Conservation (phyloP, 2,888 invertebrate genomes). For the Neelides folsomi region DNA sequence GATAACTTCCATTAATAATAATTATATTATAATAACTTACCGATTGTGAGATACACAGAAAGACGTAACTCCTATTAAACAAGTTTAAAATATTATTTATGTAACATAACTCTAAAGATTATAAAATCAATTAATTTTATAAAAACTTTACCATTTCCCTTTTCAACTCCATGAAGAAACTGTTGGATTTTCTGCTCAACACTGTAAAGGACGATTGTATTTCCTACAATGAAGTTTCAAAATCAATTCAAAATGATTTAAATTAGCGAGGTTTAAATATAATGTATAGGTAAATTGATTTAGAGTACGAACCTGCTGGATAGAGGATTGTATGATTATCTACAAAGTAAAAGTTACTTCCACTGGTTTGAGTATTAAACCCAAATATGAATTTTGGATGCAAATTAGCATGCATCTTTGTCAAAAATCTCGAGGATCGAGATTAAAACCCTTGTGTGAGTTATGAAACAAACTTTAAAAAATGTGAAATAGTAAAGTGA, state of each 20-base stretch:
- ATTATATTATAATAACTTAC: too few species aligned
- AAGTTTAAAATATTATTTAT: not conserved
- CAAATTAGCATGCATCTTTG: conserved; percentile 22
- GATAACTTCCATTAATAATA: too few species aligned
- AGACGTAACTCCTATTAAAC: not conserved
- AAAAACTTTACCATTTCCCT: conserved; percentile 33
- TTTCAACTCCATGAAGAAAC: conserved; percentile 40
- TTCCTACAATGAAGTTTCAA: conserved; percentile 39
- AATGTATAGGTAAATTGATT: too few species aligned
- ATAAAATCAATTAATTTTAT: too few species aligned
- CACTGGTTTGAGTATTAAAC: conserved; percentile 16
- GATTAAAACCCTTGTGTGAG: not conserved
- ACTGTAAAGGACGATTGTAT: conserved; percentile 40
- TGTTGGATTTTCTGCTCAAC: conserved; percentile 38
- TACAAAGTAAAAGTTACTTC: conserved; percentile 21
- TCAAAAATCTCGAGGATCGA: not conserved
- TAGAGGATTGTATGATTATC: conserved; percentile 28
- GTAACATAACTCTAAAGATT: too few species aligned
- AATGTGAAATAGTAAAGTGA: too few species aligned
- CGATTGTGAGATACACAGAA: not conserved
- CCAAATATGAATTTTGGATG: conserved; percentile 31
- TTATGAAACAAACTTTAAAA: too few species aligned
- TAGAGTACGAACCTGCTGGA: conserved; percentile 10
- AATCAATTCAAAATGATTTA: too few species aligned
- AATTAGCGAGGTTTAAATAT: too few species aligned